Evolutionary conservation across 2,797 vertebrate species (phyloP), one percentile per base, ranked within the genome.

Genomic region (Sebastes minor): DNA sequence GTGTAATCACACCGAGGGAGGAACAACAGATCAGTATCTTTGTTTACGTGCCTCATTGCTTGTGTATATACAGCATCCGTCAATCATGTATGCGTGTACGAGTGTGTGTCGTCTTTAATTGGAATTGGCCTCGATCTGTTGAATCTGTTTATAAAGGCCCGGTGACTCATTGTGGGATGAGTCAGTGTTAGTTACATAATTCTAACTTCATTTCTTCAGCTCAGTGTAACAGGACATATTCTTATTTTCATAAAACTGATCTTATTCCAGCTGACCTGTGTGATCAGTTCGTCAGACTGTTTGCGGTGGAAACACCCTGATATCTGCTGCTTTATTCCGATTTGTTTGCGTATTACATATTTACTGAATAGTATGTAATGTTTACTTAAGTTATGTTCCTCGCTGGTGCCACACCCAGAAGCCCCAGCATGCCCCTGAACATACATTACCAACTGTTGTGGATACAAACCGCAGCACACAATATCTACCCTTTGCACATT

Each of bases 161-260:
- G 68, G 56, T 91, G 90, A 91, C 25, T 90, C 89, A 90, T n/a
- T 11, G 56, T 49, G 55, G 42, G 62, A 80, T 91, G 89, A 91
- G 23, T 91, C 89, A 76, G 46, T 76, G 63, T 73, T 52, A 49
- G 75, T 84, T 88, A 65, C 52, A 71, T 76, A 52, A 86, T 63
- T 78, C 20, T 35, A 75, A 68, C 61, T 75, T 67, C 4, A 20
- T 83, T 77, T 81, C 52, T 72, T 70, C 68, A 25, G 62, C 38
- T 70, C n/a, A 35, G 61, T 38, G 72, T 53, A 61, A 79, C 46
- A 9, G 30, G 64, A 46, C 52, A 30, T 32, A 72, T 66, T 69
- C 64, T 2, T 38, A 1, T 65, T 52, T 46, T 70, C 28, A 56
- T 18, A 32, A 75, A 75, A 42, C 30, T 23, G 22, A 74, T 79